Evolutionary conservation across 1,140 invertebrate genomes (phyloP), one percentile per base, ranked within the genome.

Genomic region (Eumeta japonica): DNA sequence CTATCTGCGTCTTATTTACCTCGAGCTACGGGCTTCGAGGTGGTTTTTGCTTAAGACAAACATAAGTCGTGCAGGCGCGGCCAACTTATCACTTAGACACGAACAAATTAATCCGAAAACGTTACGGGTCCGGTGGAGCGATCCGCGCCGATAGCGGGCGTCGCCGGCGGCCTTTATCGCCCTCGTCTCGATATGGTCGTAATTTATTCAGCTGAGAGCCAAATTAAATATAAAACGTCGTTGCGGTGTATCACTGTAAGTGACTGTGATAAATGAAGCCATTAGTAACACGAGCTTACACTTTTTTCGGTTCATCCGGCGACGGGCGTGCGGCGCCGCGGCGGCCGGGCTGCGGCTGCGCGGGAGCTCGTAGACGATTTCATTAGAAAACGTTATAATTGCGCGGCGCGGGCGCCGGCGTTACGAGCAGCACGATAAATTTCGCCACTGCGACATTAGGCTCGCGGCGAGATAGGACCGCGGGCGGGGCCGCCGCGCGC

Each of bases 181-280:
- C 60, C 55, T 55, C 52, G 58, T 55, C 53, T 59, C 52, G 62
- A 73, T 70, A 66, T 63, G 56, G 57, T 53, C 52, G 60, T 70
- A 70, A 74, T 74, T 71, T 74, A 74, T 71, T 74, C 66, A 50
- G 46, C 48, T 59, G 51, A 65, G 60, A 60, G 62, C 63, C 57
- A 71, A 74, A 74, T 74, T 74, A 71, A 70, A 74, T 74, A 71
- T 70, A 71, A 74, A 71, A 70, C 62, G 62, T 65, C 59, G 62
- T 73, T 62, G 65, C 63, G 62, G 63, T 68, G 66, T 71, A 71
- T 71, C 65, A 71, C 58, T 74, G 70, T 63, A 67, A 74, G 70
- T 67, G 70, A 71, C 70, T 71, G 65, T 67, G 70, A 74, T 67
- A 71, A 71, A 74, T 71, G 63, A 64, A 66, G 63, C 65, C 65